Evolutionary conservation across 2,113 vertebrate species (phyloP).

Genomic region (Macquaria australasica): DNA sequence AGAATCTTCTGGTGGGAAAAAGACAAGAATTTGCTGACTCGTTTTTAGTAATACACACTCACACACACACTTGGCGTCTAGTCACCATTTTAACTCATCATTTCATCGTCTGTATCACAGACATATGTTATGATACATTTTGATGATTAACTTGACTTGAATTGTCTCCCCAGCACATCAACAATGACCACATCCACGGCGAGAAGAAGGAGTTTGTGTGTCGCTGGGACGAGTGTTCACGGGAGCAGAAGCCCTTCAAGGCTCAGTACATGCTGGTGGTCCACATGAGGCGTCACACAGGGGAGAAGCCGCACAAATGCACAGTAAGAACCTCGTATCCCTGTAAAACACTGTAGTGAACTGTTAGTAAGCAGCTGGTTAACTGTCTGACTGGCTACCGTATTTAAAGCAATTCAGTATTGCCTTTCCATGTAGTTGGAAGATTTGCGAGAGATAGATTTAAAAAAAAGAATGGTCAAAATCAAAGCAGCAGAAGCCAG

Average conservation of each 20-base stretch:
- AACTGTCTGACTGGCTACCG: neutral
- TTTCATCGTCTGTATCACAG: no score
- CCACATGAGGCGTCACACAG: slow-evolving; percentile 97
- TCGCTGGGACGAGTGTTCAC: slow-evolving; percentile 95
- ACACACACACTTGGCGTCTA: neutral
- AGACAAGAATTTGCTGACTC: slow-evolving; percentile 58
- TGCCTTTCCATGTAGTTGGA: neutral
- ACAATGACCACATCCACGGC: slow-evolving; percentile 98
- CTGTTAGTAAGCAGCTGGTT: neutral
- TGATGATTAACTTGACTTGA: neutral
- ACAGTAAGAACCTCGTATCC: slow-evolving; percentile 86
- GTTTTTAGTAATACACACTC: neutral
- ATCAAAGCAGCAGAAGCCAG: neutral
- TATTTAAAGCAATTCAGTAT: neutral
- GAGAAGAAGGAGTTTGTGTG: slow-evolving; percentile 99
- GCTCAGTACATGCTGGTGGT: slow-evolving; percentile 99
- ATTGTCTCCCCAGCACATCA: slow-evolving; percentile 91
- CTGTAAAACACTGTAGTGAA: neutral
- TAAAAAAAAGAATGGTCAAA: neutral
- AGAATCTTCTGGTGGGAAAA: slow-evolving; percentile 57
- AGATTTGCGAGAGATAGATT: neutral
- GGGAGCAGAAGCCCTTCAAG: slow-evolving; percentile 99
- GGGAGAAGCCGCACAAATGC: slow-evolving; percentile 98
- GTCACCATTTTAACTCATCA: neutral
- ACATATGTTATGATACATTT: neutral